Evolutionary conservation across 2,113 vertebrate genomes (phyloP), one percentile per base, ranked within the genome.

Genomic region (Ellobius talpinus): DNA sequence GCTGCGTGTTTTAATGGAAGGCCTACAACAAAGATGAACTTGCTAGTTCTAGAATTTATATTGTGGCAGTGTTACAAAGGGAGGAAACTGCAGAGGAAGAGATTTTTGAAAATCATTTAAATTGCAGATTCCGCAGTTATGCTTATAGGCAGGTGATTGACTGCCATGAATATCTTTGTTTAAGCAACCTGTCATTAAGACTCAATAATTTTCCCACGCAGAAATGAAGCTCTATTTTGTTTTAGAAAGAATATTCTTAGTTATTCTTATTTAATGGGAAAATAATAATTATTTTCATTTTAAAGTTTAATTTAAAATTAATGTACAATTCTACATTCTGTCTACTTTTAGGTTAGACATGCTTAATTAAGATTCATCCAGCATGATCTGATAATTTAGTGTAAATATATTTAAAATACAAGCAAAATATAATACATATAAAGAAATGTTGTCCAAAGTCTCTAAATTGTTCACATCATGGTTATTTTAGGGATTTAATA

Each of bases 1-100:
- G 61, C 89, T 84, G 91, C 55, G 70, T 68, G 86, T 93, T 96
- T 96, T 97, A 97, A 94, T 96, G 72, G 95, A 93, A 97, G 70
- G 16, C 81, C 87, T 88, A 39, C 47, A 92, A 31, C 68, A 92
- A 96, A 94, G 66, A 96, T 74, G 66, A 94, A 77, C 24, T 74
- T 14, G 63, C 24, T 94, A 88, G 97, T 96, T 96, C n/a, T 33
- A 78, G 33, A 0, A 87, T 31, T 96, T 87, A 12, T 61, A 81
- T 26, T 95, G 3, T 63, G 74, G 58, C 36, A 24, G 33, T 78
- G 33, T n/a, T 70, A 92, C 73, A 94, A 94, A 68, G 10, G 14
- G 74, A 86, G 73, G 76, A 73, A 90, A 26, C 36, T 17, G 45
- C 36, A 4, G 33, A 94, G 33, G 55, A 85, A 93, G 11, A 3